Conservation (phyloP, 2,113 vertebrate species). For the Accipiter virgatus region DNA sequence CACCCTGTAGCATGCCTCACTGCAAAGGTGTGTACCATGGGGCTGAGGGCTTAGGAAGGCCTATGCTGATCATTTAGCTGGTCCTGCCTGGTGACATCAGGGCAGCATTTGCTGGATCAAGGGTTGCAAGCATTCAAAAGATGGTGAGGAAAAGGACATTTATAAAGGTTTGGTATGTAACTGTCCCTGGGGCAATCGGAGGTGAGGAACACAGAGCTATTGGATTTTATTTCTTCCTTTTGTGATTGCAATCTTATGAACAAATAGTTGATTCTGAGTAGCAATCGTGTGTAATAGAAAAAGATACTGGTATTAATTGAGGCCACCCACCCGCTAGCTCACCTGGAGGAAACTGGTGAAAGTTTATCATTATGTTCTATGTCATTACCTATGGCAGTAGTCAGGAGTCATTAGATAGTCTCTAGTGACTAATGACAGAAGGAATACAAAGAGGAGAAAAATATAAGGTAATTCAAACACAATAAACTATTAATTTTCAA, state of each 20-base stretch:
- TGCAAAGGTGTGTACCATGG: neutral
- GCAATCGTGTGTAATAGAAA: neutral
- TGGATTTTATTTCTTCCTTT: neutral
- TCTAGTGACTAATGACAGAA: neutral
- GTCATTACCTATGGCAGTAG: neutral
- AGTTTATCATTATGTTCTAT: neutral
- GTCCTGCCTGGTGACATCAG: neutral
- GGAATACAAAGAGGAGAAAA: neutral
- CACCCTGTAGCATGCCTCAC: rapidly evolving
- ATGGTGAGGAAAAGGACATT: neutral
- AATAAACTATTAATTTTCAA: neutral
- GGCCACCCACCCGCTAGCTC: neutral
- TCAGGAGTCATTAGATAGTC: neutral
- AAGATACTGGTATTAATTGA: neutral
- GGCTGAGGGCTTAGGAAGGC: neutral
- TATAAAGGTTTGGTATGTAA: neutral
- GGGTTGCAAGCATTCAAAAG: neutral
- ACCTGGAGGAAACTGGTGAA: neutral
- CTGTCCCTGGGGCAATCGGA: rapidly evolving
- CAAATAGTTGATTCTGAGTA: neutral
- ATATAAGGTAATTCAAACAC: neutral
- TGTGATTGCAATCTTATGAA: neutral
- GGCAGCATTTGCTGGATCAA: neutral
- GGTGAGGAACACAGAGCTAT: rapidly evolving
- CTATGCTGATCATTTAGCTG: neutral